Conservation (phyloP, 2,888 invertebrate species). For the Macrosiphum euphorbiae region DNA sequence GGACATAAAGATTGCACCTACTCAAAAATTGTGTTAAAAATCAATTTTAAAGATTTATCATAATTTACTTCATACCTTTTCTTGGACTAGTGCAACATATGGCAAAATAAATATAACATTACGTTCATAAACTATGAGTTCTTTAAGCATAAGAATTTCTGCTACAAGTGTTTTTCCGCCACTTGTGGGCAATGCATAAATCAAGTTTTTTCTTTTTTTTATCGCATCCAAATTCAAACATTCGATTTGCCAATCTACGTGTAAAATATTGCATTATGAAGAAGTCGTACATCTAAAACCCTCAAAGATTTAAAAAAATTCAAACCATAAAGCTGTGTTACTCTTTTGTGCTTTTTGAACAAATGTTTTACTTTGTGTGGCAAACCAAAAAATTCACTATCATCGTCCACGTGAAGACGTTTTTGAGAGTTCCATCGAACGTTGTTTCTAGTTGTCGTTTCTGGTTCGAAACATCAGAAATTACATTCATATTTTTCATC, state of each 20-base stretch:
- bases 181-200: conserved; percentile 95
- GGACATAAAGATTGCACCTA: conserved; percentile 87
- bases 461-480: background rate
- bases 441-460: conserved; percentile 34
- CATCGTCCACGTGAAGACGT: conserved; percentile 1
- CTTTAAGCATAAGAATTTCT: conserved; percentile 91
- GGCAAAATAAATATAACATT: conserved; percentile 93
- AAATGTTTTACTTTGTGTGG: conserved; percentile 79
- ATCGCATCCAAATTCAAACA: conserved; percentile 86
- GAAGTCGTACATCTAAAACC: background rate
- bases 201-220: conserved; percentile 81
- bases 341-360: conserved; percentile 82
- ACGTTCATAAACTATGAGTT: conserved; percentile 83
- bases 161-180: conserved; percentile 98
- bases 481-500: conserved; percentile 11
- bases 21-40: conserved; percentile 64
- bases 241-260: conserved; percentile 93
- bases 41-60: background rate
- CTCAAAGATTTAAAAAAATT: background rate
- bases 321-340: conserved; percentile 85
- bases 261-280: background rate
- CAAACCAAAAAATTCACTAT: conserved; percentile 80
- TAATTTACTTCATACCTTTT: conserved; percentile 77
- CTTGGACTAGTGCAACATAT: conserved; percentile 96
- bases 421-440: background rate